These are phyloP conservation scores for Hydroisotoma schaefferi DNA, from an alignment of 2,888 invertebrate genomes.

Conservation along the genomic window DNA sequence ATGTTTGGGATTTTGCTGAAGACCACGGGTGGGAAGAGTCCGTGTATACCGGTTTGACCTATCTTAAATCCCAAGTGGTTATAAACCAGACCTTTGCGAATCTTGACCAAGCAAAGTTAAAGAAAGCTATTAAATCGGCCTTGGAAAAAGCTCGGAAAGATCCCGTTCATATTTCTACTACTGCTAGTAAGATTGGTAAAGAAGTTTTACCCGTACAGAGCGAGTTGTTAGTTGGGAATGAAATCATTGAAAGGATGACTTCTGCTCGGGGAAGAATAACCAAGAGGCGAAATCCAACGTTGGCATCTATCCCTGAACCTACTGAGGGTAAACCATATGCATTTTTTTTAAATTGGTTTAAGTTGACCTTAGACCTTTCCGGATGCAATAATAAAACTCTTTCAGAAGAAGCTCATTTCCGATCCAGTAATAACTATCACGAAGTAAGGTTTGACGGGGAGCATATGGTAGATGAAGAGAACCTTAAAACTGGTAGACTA, in stretches of 20 bases:
- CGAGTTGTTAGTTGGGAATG: slow-evolving; percentile 45
- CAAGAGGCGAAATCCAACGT: slow-evolving; percentile 25
- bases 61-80: slow-evolving; percentile 43
- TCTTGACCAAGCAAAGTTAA: slow-evolving; percentile 41
- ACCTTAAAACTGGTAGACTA: too few species aligned
- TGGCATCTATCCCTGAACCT: slow-evolving; percentile 47
- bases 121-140: slow-evolving; percentile 41
- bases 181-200: background rate
- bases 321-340: slow-evolving; percentile 11
- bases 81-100: slow-evolving; percentile 31
- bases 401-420: too few species aligned
- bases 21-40: slow-evolving; percentile 51
- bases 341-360: too few species aligned
- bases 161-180: background rate
- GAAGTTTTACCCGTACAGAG: background rate
- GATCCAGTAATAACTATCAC: too few species aligned
- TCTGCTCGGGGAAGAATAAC: slow-evolving; percentile 43
- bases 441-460: too few species aligned
- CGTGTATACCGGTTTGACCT: slow-evolving; percentile 40
- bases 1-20: slow-evolving; percentile 51
- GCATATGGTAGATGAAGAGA: too few species aligned
- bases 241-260: slow-evolving; percentile 46
- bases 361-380: too few species aligned
- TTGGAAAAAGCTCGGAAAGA: slow-evolving; percentile 43
- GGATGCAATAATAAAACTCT: too few species aligned